Evolutionary conservation across 2,797 vertebrate genomes (phyloP), one percentile per base, ranked within the genome.

Genomic region (Micromesistius poutassou): DNA sequence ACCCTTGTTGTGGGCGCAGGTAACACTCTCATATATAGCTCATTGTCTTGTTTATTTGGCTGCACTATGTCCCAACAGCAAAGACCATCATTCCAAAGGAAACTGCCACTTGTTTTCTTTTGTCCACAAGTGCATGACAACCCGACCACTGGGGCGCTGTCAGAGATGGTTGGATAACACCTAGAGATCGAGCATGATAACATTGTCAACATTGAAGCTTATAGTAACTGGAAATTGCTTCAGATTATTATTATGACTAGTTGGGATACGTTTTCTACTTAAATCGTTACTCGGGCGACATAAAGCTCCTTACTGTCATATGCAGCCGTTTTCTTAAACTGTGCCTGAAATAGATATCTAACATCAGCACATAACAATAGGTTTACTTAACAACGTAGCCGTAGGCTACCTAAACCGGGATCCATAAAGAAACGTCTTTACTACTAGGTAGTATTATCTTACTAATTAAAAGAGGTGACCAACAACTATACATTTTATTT

Each of bases 1-100:
- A 92, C 94, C 4, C 89, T 99, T 0, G 85, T 98, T 3, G 95
- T 96, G 5, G 97, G 97, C 40, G 86, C 93, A 96, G 97, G 97
- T 99, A 50, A 50, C 14, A 16, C 40, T 0, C 40, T 13, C 7
- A 35, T 35, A 4, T 46, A 55, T 25, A 62, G 4, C 7, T 9
- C n/a, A 6, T 55, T 55, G 50, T 22, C 16, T 22, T 19, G 5
- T 55, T 38, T 19, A 4, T n/a, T 38, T 38, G 13, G 12, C 12
- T 42, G 2, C 12, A 42, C 40, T 38, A 38, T 38, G 36, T 10
- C 36, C 7, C 36, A 38, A 14, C 40, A 13, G 40, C 13, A 13
- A 13, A 16, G 40, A 13, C 10, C 13, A 16, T 42, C 62, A 13
- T n/a, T 68, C n/a, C 62, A 6, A 62, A 19, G 6, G 22, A 16